A percentile compares a stretch with the other conserved stretches of the same genome.
Evolutionary conservation across 2,113 vertebrate genomes (phyloP).

Genomic region (Hylia prasina): DNA sequence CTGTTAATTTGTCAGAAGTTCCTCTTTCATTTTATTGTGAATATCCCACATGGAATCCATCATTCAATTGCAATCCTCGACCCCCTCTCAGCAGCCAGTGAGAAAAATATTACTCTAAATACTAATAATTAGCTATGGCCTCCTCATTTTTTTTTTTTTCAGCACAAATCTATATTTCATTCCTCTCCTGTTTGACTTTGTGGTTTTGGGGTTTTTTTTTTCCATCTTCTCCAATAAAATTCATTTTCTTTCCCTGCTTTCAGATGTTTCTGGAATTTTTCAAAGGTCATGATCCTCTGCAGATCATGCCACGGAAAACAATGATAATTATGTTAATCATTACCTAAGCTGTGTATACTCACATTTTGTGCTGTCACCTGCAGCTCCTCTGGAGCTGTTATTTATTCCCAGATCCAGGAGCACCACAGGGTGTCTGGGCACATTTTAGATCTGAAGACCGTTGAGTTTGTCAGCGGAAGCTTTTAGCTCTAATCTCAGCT

Average conservation of each 20-base stretch:
- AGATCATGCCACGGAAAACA: neutral
- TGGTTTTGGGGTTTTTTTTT: rapidly evolving
- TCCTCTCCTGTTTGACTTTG: neutral
- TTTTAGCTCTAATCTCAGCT: neutral
- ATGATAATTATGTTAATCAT: rapidly evolving
- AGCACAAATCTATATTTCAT: neutral
- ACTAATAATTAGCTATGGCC: neutral
- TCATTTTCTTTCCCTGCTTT: neutral
- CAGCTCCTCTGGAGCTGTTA: neutral
- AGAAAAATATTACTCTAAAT: neutral
- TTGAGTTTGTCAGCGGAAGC: neutral
- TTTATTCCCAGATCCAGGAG: neutral
- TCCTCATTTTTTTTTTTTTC: neutral
- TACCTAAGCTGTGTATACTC: neutral
- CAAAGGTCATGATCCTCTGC: rapidly evolving
- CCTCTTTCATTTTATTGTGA: neutral
- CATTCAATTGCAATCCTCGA: neutral
- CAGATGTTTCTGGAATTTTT: neutral
- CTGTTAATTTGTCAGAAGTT: neutral
- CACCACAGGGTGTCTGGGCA: rapidly evolving
- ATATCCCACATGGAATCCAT: neutral
- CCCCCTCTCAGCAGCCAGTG: neutral
- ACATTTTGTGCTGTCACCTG: neutral
- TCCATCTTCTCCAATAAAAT: neutral
- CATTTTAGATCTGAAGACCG: neutral